These are phyloP conservation scores for Thomomys bottae DNA, from an alignment of 2,113 vertebrate species.

Conservation along the genomic window DNA sequence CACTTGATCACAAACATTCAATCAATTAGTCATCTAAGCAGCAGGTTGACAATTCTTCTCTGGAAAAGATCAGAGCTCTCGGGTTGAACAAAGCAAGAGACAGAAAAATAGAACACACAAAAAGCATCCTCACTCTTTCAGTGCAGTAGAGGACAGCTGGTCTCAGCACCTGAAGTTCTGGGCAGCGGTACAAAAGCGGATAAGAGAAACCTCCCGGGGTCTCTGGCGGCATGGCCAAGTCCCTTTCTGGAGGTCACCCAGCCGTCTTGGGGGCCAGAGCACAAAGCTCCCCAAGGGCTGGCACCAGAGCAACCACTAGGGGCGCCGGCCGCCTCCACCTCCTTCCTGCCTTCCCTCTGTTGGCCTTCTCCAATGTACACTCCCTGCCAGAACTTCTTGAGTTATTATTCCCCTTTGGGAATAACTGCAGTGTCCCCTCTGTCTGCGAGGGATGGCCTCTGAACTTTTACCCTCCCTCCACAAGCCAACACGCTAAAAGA, in stretches of 20 bases:
- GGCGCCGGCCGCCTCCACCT: constrained; percentile 31
- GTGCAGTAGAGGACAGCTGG: neutral
- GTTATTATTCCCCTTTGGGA: constrained; percentile 46
- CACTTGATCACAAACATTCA: constrained; percentile 23
- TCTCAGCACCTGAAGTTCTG: constrained; percentile 5
- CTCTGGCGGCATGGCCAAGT: neutral
- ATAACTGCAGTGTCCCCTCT: neutral
- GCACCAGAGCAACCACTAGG: constrained; percentile 34
- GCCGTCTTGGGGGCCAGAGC: neutral
- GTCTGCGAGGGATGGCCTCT: constrained; percentile 16
- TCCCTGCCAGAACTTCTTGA: constrained; percentile 30
- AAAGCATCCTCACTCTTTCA: constrained; percentile 14
- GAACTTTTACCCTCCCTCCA: constrained; percentile 35
- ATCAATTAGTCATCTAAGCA: constrained; percentile 15
- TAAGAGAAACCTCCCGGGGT: neutral
- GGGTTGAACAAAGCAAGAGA: neutral
- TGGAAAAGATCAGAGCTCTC: constrained; percentile 55
- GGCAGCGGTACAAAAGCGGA: neutral
- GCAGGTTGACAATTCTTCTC: constrained; percentile 47
- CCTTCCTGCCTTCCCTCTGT: neutral
- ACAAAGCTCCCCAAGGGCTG: neutral
- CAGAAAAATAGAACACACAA: neutral
- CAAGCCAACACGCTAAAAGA: constrained; percentile 55
- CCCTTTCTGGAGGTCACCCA: constrained; percentile 11
- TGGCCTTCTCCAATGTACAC: neutral